These are phyloP conservation scores for Buathra laborator DNA, from an alignment of 2,888 invertebrate species.

Conservation along the genomic window DNA sequence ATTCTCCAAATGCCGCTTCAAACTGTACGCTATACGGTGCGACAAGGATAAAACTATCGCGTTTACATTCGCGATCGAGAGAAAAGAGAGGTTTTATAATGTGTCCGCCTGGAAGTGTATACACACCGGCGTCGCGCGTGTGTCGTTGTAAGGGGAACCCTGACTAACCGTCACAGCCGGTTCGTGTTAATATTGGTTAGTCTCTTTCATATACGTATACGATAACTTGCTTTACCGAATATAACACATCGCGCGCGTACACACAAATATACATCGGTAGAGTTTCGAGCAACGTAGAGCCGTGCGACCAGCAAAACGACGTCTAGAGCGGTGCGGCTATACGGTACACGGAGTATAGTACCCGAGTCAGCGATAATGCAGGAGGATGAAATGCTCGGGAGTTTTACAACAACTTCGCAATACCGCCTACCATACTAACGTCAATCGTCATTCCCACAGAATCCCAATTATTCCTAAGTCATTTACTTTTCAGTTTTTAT, in stretches of 20 bases:
- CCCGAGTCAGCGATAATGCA: slow-evolving; percentile 15
- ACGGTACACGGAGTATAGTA: slow-evolving; percentile 53
- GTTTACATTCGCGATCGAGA: slow-evolving; percentile 1
- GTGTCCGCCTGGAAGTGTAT: slow-evolving; percentile 76
- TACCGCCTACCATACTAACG: slow-evolving; percentile 11
- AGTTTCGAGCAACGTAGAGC: slow-evolving; percentile 37
- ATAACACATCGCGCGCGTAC: not conserved
- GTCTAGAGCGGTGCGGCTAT: slow-evolving; percentile 21
- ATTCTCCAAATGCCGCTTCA: slow-evolving; percentile 85
- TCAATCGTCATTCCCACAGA: slow-evolving; percentile 48
- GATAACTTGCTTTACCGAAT: slow-evolving; percentile 44
- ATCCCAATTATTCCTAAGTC: slow-evolving; percentile 12
- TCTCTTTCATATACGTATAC: slow-evolving; percentile 25
- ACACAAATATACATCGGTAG: slow-evolving; percentile 3
- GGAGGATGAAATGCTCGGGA: slow-evolving; percentile 14
- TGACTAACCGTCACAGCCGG: slow-evolving; percentile 79
- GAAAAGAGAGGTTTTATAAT: slow-evolving; percentile 69
- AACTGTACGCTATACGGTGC: slow-evolving; percentile 78
- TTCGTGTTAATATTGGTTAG: slow-evolving; percentile 53
- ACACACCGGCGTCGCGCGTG: slow-evolving; percentile 68
- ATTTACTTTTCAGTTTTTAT: slow-evolving; percentile 20
- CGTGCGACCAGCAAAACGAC: slow-evolving; percentile 46
- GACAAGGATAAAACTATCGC: slow-evolving; percentile 44
- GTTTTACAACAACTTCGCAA: slow-evolving; percentile 11
- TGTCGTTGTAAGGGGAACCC: slow-evolving; percentile 75